Conservation (phyloP, 2,797 vertebrate species). For the Schizopygopsis pylzovi region DNA sequence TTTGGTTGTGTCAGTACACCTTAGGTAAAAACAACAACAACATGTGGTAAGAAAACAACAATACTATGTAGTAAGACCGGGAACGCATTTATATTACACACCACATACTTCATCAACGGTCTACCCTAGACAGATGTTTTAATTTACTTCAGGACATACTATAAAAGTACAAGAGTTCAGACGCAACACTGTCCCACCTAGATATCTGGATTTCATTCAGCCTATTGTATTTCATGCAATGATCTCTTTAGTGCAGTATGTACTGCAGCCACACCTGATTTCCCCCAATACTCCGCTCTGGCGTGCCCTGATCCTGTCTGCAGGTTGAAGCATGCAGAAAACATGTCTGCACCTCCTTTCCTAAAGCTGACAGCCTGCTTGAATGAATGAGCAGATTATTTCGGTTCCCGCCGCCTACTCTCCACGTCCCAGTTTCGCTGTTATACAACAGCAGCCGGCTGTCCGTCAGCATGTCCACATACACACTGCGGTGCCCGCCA, state of each 20-base stretch:
- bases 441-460: constrained; percentile 34
- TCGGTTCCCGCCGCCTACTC: constrained; percentile 32
- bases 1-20: not conserved
- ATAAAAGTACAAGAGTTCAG: not conserved
- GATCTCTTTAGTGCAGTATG: not conserved
- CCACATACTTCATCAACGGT: not conserved
- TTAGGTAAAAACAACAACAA: not conserved
- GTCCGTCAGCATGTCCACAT: constrained; percentile 30
- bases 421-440: constrained; percentile 20
- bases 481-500: not conserved
- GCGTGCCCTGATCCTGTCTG: not conserved
- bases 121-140: not conserved
- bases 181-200: not conserved
- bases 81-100: not conserved
- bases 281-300: constrained; percentile 1
- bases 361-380: constrained; percentile 43
- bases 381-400: constrained; percentile 28
- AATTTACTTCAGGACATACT: not conserved
- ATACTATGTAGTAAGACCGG: not conserved
- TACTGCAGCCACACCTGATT: constrained; percentile 24
- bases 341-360: constrained; percentile 41
- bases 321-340: constrained; percentile 50
- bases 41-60: too few species aligned
- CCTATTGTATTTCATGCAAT: not conserved
- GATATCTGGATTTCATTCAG: not conserved